phyloP scores from a whole-genome alignment of 2,888 invertebrate genomes.

The Sphecodes monilicornis region DNA sequence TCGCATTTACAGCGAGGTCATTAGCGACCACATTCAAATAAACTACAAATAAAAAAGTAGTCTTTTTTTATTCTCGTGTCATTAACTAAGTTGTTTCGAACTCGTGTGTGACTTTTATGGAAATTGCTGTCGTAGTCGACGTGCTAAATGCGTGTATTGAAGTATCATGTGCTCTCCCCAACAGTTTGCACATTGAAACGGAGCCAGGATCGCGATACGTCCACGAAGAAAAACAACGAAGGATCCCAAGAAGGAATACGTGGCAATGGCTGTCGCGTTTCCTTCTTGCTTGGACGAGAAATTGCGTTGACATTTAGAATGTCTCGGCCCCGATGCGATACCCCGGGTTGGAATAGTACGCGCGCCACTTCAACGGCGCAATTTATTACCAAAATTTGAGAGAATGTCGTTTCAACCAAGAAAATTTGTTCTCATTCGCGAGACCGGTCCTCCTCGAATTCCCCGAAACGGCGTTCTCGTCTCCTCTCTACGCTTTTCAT shows the following conservation, averaged over 20 bases:
- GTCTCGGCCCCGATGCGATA: background rate
- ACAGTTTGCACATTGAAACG: background rate
- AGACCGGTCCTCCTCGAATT: background rate
- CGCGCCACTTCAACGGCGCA: background rate
- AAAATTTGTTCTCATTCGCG: slow-evolving; percentile 5
- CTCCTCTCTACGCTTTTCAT: slow-evolving; percentile 4
- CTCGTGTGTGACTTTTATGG: background rate
- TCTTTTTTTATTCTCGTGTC: background rate
- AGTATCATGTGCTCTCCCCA: background rate
- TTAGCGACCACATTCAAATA: no score
- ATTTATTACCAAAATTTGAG: slow-evolving; percentile 36
- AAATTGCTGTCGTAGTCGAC: background rate
- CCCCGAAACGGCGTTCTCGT: background rate
- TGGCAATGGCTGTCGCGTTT: slow-evolving; percentile 47
- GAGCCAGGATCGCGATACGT: slow-evolving; percentile 15
- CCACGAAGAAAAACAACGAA: slow-evolving; percentile 33
- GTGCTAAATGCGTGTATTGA: background rate
- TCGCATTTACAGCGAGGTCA: no score
- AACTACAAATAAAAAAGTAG: no score
- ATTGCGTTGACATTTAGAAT: slow-evolving; percentile 50
- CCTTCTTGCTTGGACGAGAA: slow-evolving; percentile 22
- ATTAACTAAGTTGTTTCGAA: background rate
- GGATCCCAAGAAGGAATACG: slow-evolving; percentile 11
- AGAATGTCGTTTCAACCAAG: slow-evolving; percentile 18
- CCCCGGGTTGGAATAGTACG: background rate